A percentile compares a stretch with the other conserved stretches of the same genome.
These are phyloP conservation scores for Anastrepha obliqua DNA, from an alignment of 1,140 invertebrate species.

Conservation along the genomic window DNA sequence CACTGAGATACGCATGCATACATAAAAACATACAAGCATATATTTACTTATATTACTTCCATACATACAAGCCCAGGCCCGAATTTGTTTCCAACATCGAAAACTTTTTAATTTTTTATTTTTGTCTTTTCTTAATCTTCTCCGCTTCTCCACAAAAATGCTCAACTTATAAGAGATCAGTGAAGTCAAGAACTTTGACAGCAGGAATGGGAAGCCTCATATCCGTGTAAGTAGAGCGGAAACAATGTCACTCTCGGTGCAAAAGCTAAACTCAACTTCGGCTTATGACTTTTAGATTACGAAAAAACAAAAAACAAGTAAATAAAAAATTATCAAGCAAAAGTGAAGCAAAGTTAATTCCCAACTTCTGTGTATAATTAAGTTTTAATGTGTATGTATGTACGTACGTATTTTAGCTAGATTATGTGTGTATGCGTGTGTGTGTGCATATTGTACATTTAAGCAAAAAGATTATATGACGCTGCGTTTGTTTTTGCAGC, in stretches of 20 bases:
- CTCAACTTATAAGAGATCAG: background rate
- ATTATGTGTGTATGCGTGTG: no score
- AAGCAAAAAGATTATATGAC: conserved; percentile 12
- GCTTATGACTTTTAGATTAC: conserved; percentile 35
- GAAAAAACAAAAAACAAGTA: background rate
- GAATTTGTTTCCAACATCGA: no score
- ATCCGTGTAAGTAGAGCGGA: conserved; percentile 7
- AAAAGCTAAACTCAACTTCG: background rate
- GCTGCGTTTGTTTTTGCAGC: background rate
- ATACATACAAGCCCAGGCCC: no score
- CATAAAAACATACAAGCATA: no score
- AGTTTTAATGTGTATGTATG: conserved; percentile 12
- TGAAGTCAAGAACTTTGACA: conserved; percentile 2
- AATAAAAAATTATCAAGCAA: background rate
- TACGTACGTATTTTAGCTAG: background rate
- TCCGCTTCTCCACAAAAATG: no score
- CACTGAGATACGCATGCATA: no score
- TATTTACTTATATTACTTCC: no score
- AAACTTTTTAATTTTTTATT: no score
- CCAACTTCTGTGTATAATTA: conserved; percentile 34
- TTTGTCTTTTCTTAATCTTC: no score
- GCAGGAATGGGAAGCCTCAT: background rate
- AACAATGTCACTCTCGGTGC: conserved; percentile 7
- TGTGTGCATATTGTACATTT: background rate
- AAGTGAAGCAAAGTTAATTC: conserved; percentile 1